Base-by-base conservation (phyloP, 2,888 invertebrate species). In the Steromphala cineraria region DNA sequence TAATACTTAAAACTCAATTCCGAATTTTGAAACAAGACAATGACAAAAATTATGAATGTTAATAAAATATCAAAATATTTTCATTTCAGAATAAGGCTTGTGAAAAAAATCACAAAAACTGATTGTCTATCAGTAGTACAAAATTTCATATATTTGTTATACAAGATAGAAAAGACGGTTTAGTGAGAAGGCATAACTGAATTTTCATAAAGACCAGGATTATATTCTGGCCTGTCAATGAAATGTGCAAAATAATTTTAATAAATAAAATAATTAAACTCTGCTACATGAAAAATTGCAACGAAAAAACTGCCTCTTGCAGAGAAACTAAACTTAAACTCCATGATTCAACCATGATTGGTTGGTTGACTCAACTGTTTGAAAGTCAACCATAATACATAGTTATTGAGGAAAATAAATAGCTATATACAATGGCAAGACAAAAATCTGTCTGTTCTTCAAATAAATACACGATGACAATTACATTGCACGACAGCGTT, bases 351-450 rank as follows among this genome's bases (percentile, higher is more conserved):
- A 62, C 62, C 62, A 62, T 62, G 62, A 62, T 62, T 62, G 13
- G 24, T 62, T 28, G 10, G 24, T 62, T 28, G 10, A 28, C 62
- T 21, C 62, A 15, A 62, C 24, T 62, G 62, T 28, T 62, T 21
- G 62, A 13, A 28, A 17, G 62, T 28, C 62, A 62, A 62, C 28
- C 62, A 28, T 28, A 21, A 24, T 62, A 62, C 62, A 62, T 62
- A 28, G 28, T 62, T 21, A 21, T 4, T 62, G 36, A 71, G 28
- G 71, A 71, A 62, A 71, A 71, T 71, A 71, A 71, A 71, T 71
- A 71, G 36, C 31, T 71, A 71, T 71, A 36, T 71, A 71, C 71
- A 71, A 71, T 28, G 71, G 71, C 31, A 71, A 71, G 71, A 71
- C 71, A 71, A 40, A 62, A 62, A 36, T 31, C 71, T 40, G 40